Percentiles rank a stretch among this genome's conserved stretches.
phyloP scores from a whole-genome alignment of 1,140 invertebrate genomes.

The Musca vetustissima region DNA sequence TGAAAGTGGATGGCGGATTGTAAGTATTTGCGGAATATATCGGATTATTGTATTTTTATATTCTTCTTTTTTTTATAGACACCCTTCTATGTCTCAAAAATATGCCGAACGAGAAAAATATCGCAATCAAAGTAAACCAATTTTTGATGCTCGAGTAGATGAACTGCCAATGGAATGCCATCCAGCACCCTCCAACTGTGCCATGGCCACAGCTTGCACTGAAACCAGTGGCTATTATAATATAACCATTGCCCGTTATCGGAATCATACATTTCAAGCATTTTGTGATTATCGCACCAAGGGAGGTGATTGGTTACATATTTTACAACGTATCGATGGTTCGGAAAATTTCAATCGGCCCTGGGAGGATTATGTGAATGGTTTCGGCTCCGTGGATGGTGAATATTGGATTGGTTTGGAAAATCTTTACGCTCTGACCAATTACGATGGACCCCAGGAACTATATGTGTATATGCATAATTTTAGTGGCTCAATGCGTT shows the following conservation, averaged over 20 bases:
- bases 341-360: neutral
- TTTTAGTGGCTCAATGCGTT: neutral
- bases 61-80: too few species aligned
- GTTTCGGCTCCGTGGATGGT: neutral
- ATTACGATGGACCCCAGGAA: neutral
- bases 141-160: neutral
- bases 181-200: neutral
- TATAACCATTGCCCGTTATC: neutral
- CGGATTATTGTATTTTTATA: too few species aligned
- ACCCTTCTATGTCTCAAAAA: too few species aligned
- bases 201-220: neutral
- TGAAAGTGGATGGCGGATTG: too few species aligned
- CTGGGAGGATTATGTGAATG: neutral
- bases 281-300: neutral
- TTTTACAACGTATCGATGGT: neutral
- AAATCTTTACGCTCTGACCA: neutral
- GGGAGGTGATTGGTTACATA: neutral
- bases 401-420: slow-evolving; percentile 13
- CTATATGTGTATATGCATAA: slow-evolving; percentile 3
- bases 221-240: slow-evolving; percentile 3
- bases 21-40: too few species aligned
- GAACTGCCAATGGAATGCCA: too few species aligned
- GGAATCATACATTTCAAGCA: neutral
- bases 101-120: too few species aligned
- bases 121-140: neutral